Evolutionary conservation across 1,140 invertebrate genomes (phyloP).

Genomic region (Bombus consobrinus): DNA sequence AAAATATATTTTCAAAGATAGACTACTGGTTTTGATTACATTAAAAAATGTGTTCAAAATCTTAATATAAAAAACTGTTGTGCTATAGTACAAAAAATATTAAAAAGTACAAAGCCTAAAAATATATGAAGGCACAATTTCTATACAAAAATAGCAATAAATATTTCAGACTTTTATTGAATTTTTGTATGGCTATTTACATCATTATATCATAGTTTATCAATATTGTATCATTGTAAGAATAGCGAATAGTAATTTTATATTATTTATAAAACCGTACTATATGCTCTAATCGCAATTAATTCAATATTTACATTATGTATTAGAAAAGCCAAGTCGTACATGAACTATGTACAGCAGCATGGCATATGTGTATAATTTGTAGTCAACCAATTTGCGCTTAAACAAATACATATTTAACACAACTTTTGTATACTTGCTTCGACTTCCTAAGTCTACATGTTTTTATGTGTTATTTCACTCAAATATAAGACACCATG

Average conservation of each 20-base stretch:
- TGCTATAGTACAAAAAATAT: neutral
- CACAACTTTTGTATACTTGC: constrained; percentile 43
- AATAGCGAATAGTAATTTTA: constrained; percentile 61
- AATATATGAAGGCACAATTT: constrained; percentile 30
- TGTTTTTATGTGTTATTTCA: constrained; percentile 35
- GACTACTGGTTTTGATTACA: neutral
- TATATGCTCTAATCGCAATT: constrained; percentile 38
- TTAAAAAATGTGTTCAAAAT: neutral
- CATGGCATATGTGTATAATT: constrained; percentile 32
- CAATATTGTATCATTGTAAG: constrained; percentile 55
- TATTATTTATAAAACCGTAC: constrained; percentile 67
- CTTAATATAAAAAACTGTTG: constrained; percentile 5
- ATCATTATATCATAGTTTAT: constrained; percentile 54
- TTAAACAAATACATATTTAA: constrained; percentile 46
- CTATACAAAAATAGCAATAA: constrained; percentile 52
- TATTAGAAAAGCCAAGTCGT: constrained; percentile 62
- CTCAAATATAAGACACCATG: constrained; percentile 36
- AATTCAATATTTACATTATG: constrained; percentile 63
- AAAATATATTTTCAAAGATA: neutral
- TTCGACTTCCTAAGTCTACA: constrained; percentile 41
- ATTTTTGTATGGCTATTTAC: constrained; percentile 64
- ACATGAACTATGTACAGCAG: constrained; percentile 62
- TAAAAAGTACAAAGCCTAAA: constrained; percentile 10
- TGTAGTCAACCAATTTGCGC: constrained; percentile 24
- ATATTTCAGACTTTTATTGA: constrained; percentile 62